Evolutionary conservation across 2,888 invertebrate species (phyloP), one percentile per base, ranked within the genome.

Genomic region (Calliphora vomitoria): DNA sequence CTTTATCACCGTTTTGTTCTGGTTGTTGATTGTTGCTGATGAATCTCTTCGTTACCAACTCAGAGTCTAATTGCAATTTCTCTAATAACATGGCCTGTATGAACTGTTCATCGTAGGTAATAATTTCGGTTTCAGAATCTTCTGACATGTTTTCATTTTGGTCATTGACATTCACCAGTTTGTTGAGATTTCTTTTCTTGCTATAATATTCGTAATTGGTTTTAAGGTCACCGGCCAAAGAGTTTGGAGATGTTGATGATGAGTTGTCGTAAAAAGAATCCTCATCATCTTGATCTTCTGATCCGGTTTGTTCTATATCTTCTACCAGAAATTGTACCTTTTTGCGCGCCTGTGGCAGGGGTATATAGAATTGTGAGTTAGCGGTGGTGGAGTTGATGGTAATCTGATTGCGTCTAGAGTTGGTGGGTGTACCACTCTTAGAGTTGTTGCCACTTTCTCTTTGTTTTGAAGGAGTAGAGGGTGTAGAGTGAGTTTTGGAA

Each of bases 261-360:
- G 44, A 25, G 5, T 72, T 72, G 0, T 74, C 78, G 75, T 85
- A 78, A 44, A 55, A 80, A 11, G 58, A 84, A 4, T 80, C 79
- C 8, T 50, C 82, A 41, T 87, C 87, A 41, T 86, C 79, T 53
- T 53, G 86, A 5, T 60, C 79, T 47, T 82, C 81, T 38, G 68
- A 81, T 15, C 76, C 62, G 4, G 75, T 71, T 11, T 66, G 35
- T 18, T 84, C 74, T 11, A 10, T 41, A 91, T 95, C 96, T 94
- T 96, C 96, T 68, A 96, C 96, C 91, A 96, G 94, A 94, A 96
- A 96, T 92, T 96, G 96, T 87, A 96, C 96, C 91, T 96, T 95
- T 94, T 96, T 96, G 91, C 96, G 95, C 35, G 90, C 89, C 88
- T 89, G 90, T 31, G 92, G 92, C 71, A 92, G 88, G 15, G 92